phyloP scores from a whole-genome alignment of 2,888 invertebrate species.

The Meandrusa payeni region DNA sequence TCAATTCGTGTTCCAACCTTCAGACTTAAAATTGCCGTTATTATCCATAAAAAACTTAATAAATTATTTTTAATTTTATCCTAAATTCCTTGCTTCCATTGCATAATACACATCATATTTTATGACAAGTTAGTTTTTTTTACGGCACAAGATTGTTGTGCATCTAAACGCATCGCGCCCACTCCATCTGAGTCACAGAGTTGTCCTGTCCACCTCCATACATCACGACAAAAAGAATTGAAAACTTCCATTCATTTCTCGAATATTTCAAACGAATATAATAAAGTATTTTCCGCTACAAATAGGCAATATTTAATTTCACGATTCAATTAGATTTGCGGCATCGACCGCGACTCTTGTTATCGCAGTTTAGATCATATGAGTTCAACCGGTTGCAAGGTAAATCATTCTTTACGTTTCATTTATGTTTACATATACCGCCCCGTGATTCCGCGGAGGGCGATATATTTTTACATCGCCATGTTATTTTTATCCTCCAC shows the following conservation, averaged over 20 bases:
- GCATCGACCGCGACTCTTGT: background rate
- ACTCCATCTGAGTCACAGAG: conserved; percentile 61
- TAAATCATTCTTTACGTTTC: conserved; percentile 8
- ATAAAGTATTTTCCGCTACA: conserved; percentile 3
- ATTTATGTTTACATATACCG: conserved; percentile 27
- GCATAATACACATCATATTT: too few species aligned
- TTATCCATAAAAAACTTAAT: too few species aligned
- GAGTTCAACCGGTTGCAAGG: too few species aligned
- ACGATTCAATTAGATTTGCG: background rate
- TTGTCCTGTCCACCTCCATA: conserved; percentile 51
- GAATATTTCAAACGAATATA: conserved; percentile 16
- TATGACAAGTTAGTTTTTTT: too few species aligned
- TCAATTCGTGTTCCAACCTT: too few species aligned
- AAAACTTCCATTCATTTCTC: conserved; percentile 23
- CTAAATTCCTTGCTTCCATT: too few species aligned
- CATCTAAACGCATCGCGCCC: conserved; percentile 64
- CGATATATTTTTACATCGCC: conserved; percentile 38
- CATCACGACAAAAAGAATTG: conserved; percentile 48
- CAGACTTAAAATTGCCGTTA: too few species aligned
- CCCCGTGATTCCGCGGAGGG: conserved; percentile 36
- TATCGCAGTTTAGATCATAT: too few species aligned
- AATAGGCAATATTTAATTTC: background rate
- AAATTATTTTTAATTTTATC: too few species aligned
- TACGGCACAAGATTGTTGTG: conserved; percentile 45
- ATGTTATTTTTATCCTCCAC: conserved; percentile 50